Base-by-base conservation (phyloP, 2,797 vertebrate species). In the Leucoraja ocellata region DNA sequence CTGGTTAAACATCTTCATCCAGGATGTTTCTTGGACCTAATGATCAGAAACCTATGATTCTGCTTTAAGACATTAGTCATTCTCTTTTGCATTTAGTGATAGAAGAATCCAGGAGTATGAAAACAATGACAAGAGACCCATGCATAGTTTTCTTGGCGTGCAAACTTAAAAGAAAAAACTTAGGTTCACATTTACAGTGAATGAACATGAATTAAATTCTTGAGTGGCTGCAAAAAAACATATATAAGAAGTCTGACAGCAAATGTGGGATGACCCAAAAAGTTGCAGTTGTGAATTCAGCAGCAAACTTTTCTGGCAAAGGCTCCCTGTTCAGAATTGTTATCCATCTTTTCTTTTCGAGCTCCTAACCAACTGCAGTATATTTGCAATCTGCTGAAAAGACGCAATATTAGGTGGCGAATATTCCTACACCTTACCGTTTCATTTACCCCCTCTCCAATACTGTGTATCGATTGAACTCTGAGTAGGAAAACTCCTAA, bases 31-130 rank as follows among this genome's bases (percentile, higher is more conserved):
- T n/a, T 36, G 58, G 5, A 28, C 10, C 13, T 58, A 23, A 76
- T 74, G 3, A 28, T 14, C 90, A 92, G 68, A 76, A 71, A 92
- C 90, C 73, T 92, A 65, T 23, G 36, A 23, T 91, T 92, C 46
- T n/a, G 21, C 46, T 46, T 46, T 28, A 92, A 54, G 71, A 46
- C 25, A 39, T 91, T 63, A 91, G 88, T 73, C 83, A 7, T 25
- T 86, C 65, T 88, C 58, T 76, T 54, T 36, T 46, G 61, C 65
- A 39, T 71, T 73, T 28, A 74, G 8, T 74, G 39, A 74, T 28
- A 36, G 32, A 23, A 91, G 65, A 46, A 73, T 46, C 25, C 71
- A 9, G 32, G 32, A 71, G 11, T 74, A 92, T 46, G 23, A 88
- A 36, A 68, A 68, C 54, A 21, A 68, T 88, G 16, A 88, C 2